Evolutionary conservation across 2,888 invertebrate species (phyloP), one percentile per base, ranked within the genome.

Genomic region (Drosophila bunnanda): DNA sequence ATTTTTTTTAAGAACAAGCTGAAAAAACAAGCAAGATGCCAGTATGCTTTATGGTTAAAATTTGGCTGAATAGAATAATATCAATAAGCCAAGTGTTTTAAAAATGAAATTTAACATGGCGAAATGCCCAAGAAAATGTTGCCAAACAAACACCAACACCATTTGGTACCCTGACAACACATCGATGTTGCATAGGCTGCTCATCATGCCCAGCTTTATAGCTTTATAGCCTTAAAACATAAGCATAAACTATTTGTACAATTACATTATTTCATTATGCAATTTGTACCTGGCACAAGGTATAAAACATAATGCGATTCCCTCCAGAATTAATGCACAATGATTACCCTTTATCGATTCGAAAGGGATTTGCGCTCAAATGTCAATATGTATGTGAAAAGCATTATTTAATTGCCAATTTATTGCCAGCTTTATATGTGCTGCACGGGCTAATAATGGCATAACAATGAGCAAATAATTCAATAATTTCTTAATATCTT

Each of bases 351-450:
- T 46, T 34, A 48, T 48, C 48, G 48, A 48, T 48, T 30, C 17
- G 22, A 52, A 34, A 4, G 50, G 50, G 50, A 52, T 52, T 52
- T 34, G 34, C 50, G 0, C 13, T 32, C 34, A 22, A 34, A 34
- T 34, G 32, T 50, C 50, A 50, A 50, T 50, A 34, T 50, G 32
- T 10, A 34, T 34, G 17, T 20, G 10, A 12, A 6, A 34, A 9
- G 20, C 22, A 34, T 52, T 52, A 22, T 15, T 52, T 52, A 52
- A 52, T 52, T 52, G 34, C 22, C 50, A 52, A 52, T 34, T 52
- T 52, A 34, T 34, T 34, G 50, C 22, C 34, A 20, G 50, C 50
- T 30, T 30, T 25, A n/a, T 48, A 25, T 28, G 28, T 9, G 8
- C 25, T 25, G 25, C 25, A n/a, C 44, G n/a, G 46, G n/a, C 46